Conservation (phyloP, 2,113 vertebrate genomes). For the Seriola quinqueradiata region DNA sequence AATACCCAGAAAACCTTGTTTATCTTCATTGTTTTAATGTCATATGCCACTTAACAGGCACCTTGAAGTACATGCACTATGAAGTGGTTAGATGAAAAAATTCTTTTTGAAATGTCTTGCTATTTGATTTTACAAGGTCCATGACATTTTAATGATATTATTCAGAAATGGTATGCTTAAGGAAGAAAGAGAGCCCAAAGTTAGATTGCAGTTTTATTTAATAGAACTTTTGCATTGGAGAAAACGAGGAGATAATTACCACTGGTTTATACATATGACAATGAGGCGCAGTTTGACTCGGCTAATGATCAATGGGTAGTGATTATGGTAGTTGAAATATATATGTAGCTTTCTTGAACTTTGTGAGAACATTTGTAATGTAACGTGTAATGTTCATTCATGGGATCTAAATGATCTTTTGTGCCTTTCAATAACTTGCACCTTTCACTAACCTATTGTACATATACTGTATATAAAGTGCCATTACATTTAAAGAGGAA, state of each 20-base stretch:
- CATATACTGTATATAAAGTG: too few relatives aligned
- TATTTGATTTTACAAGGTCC: constrained; percentile 40
- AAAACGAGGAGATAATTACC: constrained; percentile 74
- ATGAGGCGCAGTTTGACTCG: constrained; percentile 57
- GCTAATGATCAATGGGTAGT: constrained; percentile 60
- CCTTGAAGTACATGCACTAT: neutral
- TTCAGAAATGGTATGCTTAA: constrained; percentile 37
- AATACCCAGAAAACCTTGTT: neutral
- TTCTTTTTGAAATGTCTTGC: constrained; percentile 23
- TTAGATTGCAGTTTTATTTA: constrained; percentile 55
- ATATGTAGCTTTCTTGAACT: constrained; percentile 38
- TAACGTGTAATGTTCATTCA: neutral
- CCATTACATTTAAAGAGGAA: neutral
- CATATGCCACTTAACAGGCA: neutral
- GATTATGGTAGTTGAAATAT: constrained; percentile 45
- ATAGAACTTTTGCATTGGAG: constrained; percentile 50
- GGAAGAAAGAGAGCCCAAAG: constrained; percentile 25
- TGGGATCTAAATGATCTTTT: neutral
- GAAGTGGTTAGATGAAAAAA: constrained; percentile 10
- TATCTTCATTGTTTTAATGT: neutral
- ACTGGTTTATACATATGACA: constrained; percentile 56
- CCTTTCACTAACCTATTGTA: neutral
- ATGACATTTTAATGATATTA: constrained; percentile 56
- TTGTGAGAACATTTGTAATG: constrained; percentile 20
- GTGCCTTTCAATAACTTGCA: neutral